phyloP scores from a whole-genome alignment of 1,140 invertebrate genomes.

The Subanguina moxae region DNA sequence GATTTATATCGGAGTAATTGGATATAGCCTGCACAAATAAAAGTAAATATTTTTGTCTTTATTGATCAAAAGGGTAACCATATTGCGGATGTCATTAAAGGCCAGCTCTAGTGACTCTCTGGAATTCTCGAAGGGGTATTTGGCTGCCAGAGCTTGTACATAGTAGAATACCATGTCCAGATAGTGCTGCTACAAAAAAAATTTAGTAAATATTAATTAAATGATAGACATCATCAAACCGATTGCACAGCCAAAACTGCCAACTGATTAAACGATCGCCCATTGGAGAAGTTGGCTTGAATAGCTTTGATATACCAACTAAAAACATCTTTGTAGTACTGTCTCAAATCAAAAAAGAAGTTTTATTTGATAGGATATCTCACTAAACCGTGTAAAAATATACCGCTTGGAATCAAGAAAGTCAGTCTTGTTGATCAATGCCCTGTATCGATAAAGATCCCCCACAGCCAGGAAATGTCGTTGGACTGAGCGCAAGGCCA shows the following conservation, averaged over 20 bases:
- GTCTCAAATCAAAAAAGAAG: not conserved
- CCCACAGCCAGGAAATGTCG: conserved; percentile 7
- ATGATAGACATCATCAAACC: not conserved
- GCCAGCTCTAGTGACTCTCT: conserved; percentile 3
- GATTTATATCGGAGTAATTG: not conserved
- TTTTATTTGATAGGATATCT: not conserved
- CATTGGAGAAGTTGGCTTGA: conserved; percentile 4
- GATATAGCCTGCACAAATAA: no score
- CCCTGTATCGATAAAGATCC: not conserved
- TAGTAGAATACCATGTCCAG: conserved; percentile 8
- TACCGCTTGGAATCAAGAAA: no score
- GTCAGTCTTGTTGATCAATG: not conserved
- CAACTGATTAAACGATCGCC: conserved; percentile 6
- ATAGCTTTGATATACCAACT: conserved; percentile 8
- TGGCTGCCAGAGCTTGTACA: not conserved
- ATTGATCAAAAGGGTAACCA: not conserved
- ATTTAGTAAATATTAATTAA: not conserved
- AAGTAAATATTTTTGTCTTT: no score
- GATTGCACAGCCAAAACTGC: conserved; percentile 8
- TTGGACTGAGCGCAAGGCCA: conserved; percentile 2
- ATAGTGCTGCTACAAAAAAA: not conserved
- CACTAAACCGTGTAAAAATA: no score
- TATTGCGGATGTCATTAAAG: conserved; percentile 1
- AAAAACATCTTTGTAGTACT: not conserved
- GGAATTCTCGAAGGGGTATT: not conserved